Percentiles rank a stretch among this genome's conserved stretches.
Conservation (phyloP, 2,113 vertebrate genomes). For the Ictalurus furcatus region DNA sequence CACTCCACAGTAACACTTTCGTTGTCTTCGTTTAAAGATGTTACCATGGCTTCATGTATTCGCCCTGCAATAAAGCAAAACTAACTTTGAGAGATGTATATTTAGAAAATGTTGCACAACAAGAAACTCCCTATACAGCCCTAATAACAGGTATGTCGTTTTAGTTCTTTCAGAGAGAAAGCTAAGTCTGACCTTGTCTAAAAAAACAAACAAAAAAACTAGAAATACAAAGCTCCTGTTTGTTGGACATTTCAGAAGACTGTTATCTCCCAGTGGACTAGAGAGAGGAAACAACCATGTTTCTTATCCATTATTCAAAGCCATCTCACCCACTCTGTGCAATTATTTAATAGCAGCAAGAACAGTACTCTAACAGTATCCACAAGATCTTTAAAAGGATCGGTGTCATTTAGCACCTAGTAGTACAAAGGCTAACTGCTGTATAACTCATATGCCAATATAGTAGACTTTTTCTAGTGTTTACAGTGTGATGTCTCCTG, state of each 20-base stretch:
- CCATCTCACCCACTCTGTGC: constrained; percentile 28
- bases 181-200: not conserved
- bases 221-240: not conserved
- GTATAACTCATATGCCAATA: not conserved
- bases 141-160: not conserved
- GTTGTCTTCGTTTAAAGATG: constrained; percentile 92
- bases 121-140: not conserved
- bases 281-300: constrained; percentile 56
- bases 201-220: not conserved
- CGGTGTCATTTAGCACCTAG: not conserved
- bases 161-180: not conserved
- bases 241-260: constrained; percentile 39
- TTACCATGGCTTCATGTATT: constrained; percentile 98
- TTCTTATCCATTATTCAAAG: constrained; percentile 66
- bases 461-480: not conserved
- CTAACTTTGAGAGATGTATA: constrained; percentile 15
- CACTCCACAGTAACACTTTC: constrained; percentile 97
- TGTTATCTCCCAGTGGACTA: constrained; percentile 44
- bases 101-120: not conserved
- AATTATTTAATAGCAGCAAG: constrained; percentile 47
- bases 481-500: not conserved
- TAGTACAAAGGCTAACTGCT: not conserved
- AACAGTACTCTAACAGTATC: constrained; percentile 63
- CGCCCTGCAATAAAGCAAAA: constrained; percentile 74
- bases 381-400: constrained; percentile 31